phyloP scores from a whole-genome alignment of 2,797 vertebrate species.

The Alcedo quadribrachys region DNA sequence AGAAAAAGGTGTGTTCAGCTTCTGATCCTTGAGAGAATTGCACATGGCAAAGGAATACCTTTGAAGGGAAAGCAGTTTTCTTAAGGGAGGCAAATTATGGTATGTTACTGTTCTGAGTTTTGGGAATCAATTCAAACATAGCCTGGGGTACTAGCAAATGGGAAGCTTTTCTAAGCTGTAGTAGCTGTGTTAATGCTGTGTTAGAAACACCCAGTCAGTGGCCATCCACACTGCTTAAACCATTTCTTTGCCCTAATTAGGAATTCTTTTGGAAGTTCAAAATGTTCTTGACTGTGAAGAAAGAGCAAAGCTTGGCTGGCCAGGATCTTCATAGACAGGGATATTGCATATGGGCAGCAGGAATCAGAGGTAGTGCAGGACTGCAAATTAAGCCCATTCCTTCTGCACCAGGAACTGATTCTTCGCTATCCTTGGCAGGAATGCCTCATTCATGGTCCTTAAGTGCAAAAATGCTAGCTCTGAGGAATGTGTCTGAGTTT shows the following conservation, averaged over 20 bases:
- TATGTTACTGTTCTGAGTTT: not conserved
- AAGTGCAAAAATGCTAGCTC: not conserved
- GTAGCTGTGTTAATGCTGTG: not conserved
- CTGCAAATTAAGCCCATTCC: not conserved
- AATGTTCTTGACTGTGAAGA: not conserved
- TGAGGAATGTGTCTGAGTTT: not conserved
- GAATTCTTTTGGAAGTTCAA: not conserved
- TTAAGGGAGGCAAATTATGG: not conserved
- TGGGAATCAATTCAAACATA: not conserved
- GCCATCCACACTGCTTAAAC: not conserved
- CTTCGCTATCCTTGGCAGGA: not conserved
- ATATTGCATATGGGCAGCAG: not conserved
- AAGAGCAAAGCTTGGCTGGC: not conserved
- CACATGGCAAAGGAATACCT: not conserved
- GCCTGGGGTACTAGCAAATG: not conserved
- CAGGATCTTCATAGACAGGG: not conserved
- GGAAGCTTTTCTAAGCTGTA: not conserved
- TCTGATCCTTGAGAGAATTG: not conserved
- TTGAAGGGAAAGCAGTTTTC: not conserved
- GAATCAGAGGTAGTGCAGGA: not conserved
- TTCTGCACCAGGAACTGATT: not conserved
- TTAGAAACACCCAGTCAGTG: not conserved
- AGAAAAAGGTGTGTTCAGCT: constrained; percentile 88
- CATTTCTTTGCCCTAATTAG: not conserved
- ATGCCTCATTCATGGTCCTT: not conserved